phyloP scores from a whole-genome alignment of 1,140 invertebrate species.

The Tetragnatha versicolor region DNA sequence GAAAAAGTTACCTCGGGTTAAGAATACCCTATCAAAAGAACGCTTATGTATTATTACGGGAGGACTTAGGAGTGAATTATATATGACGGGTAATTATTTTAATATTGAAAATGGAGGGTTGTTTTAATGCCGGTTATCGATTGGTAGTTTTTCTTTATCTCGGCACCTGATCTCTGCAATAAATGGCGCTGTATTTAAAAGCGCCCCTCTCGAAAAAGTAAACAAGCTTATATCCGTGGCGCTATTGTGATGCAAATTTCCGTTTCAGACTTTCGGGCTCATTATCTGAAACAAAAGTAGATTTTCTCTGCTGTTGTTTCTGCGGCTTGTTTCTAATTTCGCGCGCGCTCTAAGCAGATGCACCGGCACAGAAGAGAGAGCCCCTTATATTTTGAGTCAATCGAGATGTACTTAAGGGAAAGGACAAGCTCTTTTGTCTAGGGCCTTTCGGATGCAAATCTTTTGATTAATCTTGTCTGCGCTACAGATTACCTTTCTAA shows the following conservation, averaged over 20 bases:
- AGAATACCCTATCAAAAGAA: too few species aligned
- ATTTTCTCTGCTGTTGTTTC: conserved; percentile 52
- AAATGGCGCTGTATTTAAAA: conserved; percentile 39
- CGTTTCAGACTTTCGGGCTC: conserved; percentile 46
- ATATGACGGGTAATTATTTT: too few species aligned
- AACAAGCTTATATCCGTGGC: conserved; percentile 45
- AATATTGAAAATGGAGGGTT: too few species aligned
- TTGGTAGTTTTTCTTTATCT: conserved; percentile 26
- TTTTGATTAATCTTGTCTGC: conserved; percentile 55
- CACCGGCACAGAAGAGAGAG: conserved; percentile 19
- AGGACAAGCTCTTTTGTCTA: conserved; percentile 31
- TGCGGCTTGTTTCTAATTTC: conserved; percentile 54
- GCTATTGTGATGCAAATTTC: conserved; percentile 54
- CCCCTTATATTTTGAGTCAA: conserved; percentile 44
- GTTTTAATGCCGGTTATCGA: too few species aligned
- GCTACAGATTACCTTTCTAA: conserved; percentile 45
- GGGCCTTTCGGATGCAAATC: conserved; percentile 53
- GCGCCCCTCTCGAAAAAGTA: conserved; percentile 46
- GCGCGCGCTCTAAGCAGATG: conserved; percentile 39
- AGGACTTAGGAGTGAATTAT: too few species aligned
- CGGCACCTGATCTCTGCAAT: conserved; percentile 37
- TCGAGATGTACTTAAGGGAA: conserved; percentile 50
- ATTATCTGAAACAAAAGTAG: conserved; percentile 56
- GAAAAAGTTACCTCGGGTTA: too few species aligned
- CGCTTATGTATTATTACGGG: too few species aligned